These are phyloP conservation scores for Pandemis corylana DNA, from an alignment of 2,888 invertebrate genomes.

Conservation along the genomic window DNA sequence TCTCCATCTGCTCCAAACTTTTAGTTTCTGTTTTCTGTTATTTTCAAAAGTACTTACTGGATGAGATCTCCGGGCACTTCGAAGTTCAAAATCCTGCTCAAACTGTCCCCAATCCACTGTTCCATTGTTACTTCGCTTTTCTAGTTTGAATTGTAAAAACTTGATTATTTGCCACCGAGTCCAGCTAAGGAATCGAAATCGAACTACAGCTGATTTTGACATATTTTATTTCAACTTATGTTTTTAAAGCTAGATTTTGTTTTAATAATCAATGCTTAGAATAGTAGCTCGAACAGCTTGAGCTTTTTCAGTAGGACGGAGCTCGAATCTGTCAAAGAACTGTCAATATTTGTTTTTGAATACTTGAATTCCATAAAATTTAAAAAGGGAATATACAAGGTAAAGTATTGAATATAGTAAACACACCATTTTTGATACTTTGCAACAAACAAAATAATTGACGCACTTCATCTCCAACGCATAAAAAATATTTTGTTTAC, in stretches of 20 bases:
- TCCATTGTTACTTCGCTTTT: slow-evolving; percentile 76
- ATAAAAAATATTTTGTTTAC: slow-evolving; percentile 60
- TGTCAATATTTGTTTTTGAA: slow-evolving; percentile 33
- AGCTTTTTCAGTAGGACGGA: background rate
- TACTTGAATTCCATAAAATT: slow-evolving; percentile 21
- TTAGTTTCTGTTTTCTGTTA: background rate
- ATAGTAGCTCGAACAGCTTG: background rate
- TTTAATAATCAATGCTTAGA: background rate
- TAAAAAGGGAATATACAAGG: slow-evolving; percentile 2
- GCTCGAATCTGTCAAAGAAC: slow-evolving; percentile 18
- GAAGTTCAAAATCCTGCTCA: slow-evolving; percentile 88
- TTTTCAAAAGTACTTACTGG: slow-evolving; percentile 75
- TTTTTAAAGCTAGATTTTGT: background rate
- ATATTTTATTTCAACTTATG: background rate
- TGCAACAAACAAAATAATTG: background rate
- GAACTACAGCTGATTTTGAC: slow-evolving; percentile 38
- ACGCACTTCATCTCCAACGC: background rate
- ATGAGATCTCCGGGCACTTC: slow-evolving; percentile 88
- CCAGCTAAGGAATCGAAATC: background rate
- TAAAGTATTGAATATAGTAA: background rate
- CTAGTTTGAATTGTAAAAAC: background rate
- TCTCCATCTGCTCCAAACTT: background rate
- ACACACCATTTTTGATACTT: background rate
- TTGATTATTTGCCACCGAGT: slow-evolving; percentile 17
- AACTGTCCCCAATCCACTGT: slow-evolving; percentile 86